Evolutionary conservation across 2,888 invertebrate genomes (phyloP).

Genomic region (Bellardia bayeri): DNA sequence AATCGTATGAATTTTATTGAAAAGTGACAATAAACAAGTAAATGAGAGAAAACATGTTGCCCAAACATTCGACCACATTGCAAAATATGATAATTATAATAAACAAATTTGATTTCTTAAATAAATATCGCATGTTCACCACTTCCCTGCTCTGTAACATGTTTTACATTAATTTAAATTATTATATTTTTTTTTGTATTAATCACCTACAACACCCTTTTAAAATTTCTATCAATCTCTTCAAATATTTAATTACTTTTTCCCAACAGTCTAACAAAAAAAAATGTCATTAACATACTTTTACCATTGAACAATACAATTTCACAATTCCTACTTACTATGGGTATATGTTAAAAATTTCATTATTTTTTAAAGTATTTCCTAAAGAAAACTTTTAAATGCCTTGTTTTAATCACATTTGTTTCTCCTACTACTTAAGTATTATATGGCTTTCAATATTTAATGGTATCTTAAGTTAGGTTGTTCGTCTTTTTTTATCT

Average conservation of each 20-base stretch:
- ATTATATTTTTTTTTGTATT: not conserved
- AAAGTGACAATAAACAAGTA: too few relatives aligned
- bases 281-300: not conserved
- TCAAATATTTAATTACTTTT: conserved; percentile 4
- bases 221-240: not conserved
- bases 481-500: not conserved
- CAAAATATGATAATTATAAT: too few relatives aligned
- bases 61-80: too few relatives aligned
- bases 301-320: not conserved
- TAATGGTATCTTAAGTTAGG: conserved; percentile 15
- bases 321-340: not conserved
- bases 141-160: too few relatives aligned
- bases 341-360: not conserved
- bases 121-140: too few relatives aligned
- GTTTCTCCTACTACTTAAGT: conserved; percentile 16
- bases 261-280: not conserved
- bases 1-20: too few relatives aligned
- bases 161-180: too few relatives aligned
- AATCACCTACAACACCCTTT: not conserved
- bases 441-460: not conserved
- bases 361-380: not conserved
- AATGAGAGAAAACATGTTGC: too few relatives aligned
- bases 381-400: not conserved
- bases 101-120: too few relatives aligned
- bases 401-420: conserved; percentile 14